A percentile compares a stretch with the other conserved stretches of the same genome.
Conservation (phyloP, 2,888 invertebrate genomes). For the Eudemis profundana region DNA sequence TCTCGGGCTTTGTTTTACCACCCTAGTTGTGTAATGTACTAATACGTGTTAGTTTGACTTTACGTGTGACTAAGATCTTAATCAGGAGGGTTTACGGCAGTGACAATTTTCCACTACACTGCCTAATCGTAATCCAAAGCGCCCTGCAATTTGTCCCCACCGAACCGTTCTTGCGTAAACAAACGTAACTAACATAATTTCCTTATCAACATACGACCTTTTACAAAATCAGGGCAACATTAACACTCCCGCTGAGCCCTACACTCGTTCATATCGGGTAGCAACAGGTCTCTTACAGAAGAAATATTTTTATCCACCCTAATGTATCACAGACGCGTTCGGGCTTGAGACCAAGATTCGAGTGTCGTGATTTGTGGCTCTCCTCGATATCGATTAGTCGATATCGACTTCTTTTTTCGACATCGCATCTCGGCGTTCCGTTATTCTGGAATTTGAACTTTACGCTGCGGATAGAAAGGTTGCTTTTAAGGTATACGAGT, state of each 20-base stretch:
- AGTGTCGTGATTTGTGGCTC: slow-evolving; percentile 49
- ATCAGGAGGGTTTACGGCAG: too few species aligned
- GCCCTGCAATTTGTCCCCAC: background rate
- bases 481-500: background rate
- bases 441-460: slow-evolving; percentile 11
- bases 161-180: background rate
- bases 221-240: background rate
- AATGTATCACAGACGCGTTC: slow-evolving; percentile 73
- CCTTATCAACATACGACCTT: background rate
- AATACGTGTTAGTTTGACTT: too few species aligned
- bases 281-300: slow-evolving; percentile 77
- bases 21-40: too few species aligned
- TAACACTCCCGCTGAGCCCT: slow-evolving; percentile 48
- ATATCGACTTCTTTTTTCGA: slow-evolving; percentile 51
- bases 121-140: background rate
- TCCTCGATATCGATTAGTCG: slow-evolving; percentile 62
- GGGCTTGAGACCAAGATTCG: slow-evolving; percentile 63
- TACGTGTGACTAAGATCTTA: too few species aligned
- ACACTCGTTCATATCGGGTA: slow-evolving; percentile 62
- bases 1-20: too few species aligned
- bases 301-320: slow-evolving; percentile 78
- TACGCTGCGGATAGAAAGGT: slow-evolving; percentile 1
- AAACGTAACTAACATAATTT: background rate
- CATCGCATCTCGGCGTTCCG: background rate
- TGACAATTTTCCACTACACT: background rate